Conservation (phyloP, 1,140 invertebrate species). For the Dreissena rostriformis region DNA sequence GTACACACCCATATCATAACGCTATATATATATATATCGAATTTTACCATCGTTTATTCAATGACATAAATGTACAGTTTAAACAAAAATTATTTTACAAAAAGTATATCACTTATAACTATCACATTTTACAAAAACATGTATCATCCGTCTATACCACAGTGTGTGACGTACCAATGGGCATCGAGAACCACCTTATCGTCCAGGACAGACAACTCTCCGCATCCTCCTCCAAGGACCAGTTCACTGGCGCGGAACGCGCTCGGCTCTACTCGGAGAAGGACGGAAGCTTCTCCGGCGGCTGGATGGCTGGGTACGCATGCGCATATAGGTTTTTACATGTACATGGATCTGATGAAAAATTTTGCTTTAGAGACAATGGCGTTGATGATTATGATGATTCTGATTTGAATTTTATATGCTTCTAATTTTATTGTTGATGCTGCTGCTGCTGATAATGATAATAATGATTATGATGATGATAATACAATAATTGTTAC, state of each 20-base stretch:
- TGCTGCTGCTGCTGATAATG: not conserved
- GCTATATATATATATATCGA: too few relatives aligned
- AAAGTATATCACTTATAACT: too few relatives aligned
- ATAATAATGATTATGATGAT: not conserved
- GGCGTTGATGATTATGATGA: not conserved
- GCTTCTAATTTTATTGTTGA: not conserved
- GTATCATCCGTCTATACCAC: conserved; percentile 19
- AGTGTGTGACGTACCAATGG: conserved; percentile 71
- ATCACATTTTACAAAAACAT: too few relatives aligned
- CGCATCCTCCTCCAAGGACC: conserved; percentile 59
- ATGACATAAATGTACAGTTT: too few relatives aligned
- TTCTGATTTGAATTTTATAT: not conserved
- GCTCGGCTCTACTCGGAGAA: conserved; percentile 60
- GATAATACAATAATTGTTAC: not conserved
- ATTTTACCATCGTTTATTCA: too few relatives aligned
- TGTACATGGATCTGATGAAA: not conserved
- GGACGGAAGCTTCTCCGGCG: conserved; percentile 63
- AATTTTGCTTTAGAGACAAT: not conserved
- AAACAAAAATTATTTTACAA: too few relatives aligned
- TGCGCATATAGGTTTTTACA: not conserved
- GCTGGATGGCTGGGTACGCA: conserved; percentile 65
- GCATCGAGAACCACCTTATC: conserved; percentile 63
- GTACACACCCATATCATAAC: too few relatives aligned
- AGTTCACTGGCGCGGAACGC: conserved; percentile 50
- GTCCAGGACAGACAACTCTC: conserved; percentile 60